These are phyloP conservation scores for Cephus spinipes DNA, from an alignment of 2,888 invertebrate genomes.

Conservation along the genomic window DNA sequence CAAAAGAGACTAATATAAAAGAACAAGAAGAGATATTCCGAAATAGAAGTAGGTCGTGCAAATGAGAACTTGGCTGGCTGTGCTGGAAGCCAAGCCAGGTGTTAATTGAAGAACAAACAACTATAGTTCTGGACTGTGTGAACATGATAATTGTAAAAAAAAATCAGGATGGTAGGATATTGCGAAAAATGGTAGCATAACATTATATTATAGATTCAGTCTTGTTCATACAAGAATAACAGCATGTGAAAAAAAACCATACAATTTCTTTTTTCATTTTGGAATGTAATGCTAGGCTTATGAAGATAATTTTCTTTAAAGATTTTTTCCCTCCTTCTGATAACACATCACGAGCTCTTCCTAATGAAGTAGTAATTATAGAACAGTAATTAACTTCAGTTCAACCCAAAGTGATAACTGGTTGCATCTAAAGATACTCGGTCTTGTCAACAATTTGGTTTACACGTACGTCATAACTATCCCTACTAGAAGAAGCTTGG, in stretches of 20 bases:
- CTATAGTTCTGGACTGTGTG: conserved; percentile 45
- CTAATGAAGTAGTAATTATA: conserved; percentile 43
- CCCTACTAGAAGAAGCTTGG: background rate
- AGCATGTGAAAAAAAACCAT: too few relatives aligned
- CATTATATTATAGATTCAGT: too few relatives aligned
- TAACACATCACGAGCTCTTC: conserved; percentile 25
- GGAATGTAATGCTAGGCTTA: too few relatives aligned
- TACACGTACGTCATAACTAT: conserved; percentile 40
- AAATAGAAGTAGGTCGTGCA: conserved; percentile 54
- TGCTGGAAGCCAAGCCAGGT: conserved; percentile 42
- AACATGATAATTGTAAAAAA: conserved; percentile 6
- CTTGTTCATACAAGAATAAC: too few relatives aligned
- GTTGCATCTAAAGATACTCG: conserved; percentile 35
- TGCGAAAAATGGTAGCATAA: background rate
- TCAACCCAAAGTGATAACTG: conserved; percentile 48
- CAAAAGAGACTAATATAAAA: conserved; percentile 16
- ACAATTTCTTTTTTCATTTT: too few relatives aligned
- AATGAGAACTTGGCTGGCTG: conserved; percentile 44
- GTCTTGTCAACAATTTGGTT: conserved; percentile 36
- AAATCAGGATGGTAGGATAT: background rate
- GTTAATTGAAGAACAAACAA: conserved; percentile 60
- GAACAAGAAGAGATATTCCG: conserved; percentile 17
- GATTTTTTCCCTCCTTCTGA: too few relatives aligned
- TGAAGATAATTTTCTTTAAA: too few relatives aligned
- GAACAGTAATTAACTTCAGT: conserved; percentile 51